Conservation (phyloP, 2,797 vertebrate genomes). For the Enteromius argenteus region DNA sequence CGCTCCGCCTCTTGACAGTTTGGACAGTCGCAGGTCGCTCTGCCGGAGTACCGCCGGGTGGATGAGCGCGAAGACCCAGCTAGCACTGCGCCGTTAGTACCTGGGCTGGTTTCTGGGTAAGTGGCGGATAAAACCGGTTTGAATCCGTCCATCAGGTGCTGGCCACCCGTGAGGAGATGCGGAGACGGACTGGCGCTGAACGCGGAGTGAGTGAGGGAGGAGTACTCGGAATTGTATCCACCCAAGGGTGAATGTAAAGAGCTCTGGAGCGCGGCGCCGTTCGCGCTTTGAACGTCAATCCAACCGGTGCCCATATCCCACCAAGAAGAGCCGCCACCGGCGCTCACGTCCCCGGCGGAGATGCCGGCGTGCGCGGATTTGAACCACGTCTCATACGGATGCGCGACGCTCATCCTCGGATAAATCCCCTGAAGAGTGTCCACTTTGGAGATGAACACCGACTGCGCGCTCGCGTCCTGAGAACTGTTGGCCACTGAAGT, state of each 20-base stretch:
- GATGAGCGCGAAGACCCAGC: constrained; percentile 76
- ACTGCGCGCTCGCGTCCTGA: constrained; percentile 80
- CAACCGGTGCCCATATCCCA: constrained; percentile 91
- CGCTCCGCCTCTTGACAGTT: constrained; percentile 91
- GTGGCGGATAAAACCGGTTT: constrained; percentile 85
- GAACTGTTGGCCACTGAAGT: constrained; percentile 74
- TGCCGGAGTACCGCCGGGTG: constrained; percentile 83
- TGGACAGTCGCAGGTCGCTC: constrained; percentile 91
- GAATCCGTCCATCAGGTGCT: constrained; percentile 94
- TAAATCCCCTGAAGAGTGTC: constrained; percentile 90
- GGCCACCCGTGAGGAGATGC: constrained; percentile 85
- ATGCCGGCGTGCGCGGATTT: constrained; percentile 83
- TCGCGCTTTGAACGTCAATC: constrained; percentile 88
- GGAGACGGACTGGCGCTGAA: constrained; percentile 84
- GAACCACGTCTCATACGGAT: constrained; percentile 93
- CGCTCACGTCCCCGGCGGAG: constrained; percentile 80
- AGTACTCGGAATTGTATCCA: constrained; percentile 90
- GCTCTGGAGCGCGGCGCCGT: constrained; percentile 76
- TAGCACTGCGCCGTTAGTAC: constrained; percentile 78
- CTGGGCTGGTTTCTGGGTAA: constrained; percentile 83
- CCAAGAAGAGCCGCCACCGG: constrained; percentile 84
- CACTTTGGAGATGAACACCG: constrained; percentile 89
- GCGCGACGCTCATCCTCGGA: constrained; percentile 87
- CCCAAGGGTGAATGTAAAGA: constrained; percentile 85
- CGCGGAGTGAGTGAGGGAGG: constrained; percentile 81